phyloP scores from a whole-genome alignment of 2,797 vertebrate species.

The Gallinago nigripennis region DNA sequence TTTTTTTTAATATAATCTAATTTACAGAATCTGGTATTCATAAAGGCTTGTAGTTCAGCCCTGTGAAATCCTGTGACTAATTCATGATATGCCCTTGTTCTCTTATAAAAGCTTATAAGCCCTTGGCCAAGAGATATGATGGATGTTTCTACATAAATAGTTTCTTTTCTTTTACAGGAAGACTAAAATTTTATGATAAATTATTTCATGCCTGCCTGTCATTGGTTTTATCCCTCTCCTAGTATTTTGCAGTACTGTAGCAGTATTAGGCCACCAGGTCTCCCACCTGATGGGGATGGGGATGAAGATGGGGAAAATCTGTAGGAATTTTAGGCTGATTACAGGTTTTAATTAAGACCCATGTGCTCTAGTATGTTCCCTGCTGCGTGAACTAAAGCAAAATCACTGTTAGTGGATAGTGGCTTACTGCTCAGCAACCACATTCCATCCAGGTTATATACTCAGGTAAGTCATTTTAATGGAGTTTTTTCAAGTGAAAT shows the following conservation, averaged over 20 bases:
- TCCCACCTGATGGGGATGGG: not conserved
- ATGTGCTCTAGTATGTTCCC: not conserved
- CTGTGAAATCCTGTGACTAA: not conserved
- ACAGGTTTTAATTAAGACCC: not conserved
- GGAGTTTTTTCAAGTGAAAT: not conserved
- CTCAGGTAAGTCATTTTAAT: not conserved
- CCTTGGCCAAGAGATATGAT: not conserved
- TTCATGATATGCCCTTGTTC: not conserved
- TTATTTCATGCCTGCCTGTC: not conserved
- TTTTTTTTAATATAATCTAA: not conserved
- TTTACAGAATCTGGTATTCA: not conserved
- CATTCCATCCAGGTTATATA: not conserved
- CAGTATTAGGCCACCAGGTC: not conserved
- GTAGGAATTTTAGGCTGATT: not conserved
- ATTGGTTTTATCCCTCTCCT: not conserved
- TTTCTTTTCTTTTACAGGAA: conserved; percentile 6
- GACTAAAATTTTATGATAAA: conserved; percentile 1
- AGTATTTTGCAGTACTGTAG: not conserved
- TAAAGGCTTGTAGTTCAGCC: not conserved
- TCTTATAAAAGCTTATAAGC: not conserved
- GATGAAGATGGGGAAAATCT: not conserved
- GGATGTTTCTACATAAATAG: not conserved
- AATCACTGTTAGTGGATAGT: not conserved
- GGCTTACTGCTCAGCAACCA: not conserved
- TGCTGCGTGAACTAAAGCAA: not conserved